Percentiles rank a stretch among this genome's conserved stretches.
These are phyloP conservation scores for Penaeus vannamei DNA, from an alignment of 1,140 invertebrate species.

Conservation along the genomic window DNA sequence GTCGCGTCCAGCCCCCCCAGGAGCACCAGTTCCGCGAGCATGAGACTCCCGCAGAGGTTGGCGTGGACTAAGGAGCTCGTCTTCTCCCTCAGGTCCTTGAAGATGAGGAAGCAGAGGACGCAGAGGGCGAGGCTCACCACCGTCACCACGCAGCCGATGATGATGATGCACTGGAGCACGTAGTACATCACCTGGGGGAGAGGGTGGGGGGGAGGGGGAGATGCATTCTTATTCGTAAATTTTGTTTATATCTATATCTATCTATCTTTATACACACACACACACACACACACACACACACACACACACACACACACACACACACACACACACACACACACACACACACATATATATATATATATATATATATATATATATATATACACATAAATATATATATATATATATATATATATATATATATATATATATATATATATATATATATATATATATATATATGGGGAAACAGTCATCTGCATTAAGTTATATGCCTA, in stretches of 20 bases:
- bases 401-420: too few relatives aligned
- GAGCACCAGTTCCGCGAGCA: constrained; percentile 93
- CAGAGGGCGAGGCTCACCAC: constrained; percentile 87
- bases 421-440: neutral
- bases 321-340: too few relatives aligned
- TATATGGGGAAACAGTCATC: neutral
- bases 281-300: too few relatives aligned
- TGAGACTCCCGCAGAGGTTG: constrained; percentile 90
- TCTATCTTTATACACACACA: too few relatives aligned
- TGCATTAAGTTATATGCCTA: neutral
- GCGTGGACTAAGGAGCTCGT: constrained; percentile 94
- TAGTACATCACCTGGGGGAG: neutral
- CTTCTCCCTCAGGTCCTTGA: constrained; percentile 80
- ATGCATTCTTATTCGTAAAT: too few relatives aligned
- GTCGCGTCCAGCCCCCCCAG: constrained; percentile 91
- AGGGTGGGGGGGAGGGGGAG: too few relatives aligned
- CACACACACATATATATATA: too few relatives aligned
- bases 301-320: too few relatives aligned
- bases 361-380: too few relatives aligned
- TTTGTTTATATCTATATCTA: too few relatives aligned
- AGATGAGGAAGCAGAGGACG: constrained; percentile 87
- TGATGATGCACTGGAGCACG: constrained; percentile 76
- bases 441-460: neutral
- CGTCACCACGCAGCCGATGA: constrained; percentile 88
- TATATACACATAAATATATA: too few relatives aligned